Percentiles rank a stretch among this genome's conserved stretches.
Conservation (phyloP, 2,888 invertebrate species). For the Proisotoma minuta region DNA sequence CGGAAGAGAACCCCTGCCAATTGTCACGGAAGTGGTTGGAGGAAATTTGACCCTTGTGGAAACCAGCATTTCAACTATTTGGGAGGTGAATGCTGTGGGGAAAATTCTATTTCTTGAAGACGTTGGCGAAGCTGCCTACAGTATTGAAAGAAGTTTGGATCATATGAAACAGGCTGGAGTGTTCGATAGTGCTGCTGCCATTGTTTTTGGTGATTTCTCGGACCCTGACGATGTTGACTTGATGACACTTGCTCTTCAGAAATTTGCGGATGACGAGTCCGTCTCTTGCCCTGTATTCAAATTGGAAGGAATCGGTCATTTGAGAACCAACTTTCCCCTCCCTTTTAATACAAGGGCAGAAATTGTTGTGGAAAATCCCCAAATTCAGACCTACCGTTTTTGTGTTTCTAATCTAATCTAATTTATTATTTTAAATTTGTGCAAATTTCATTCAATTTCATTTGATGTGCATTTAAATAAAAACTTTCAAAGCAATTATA, state of each 20-base stretch:
- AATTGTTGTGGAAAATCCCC: conserved; percentile 6
- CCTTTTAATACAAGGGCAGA: conserved; percentile 27
- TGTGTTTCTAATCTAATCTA: conserved; percentile 1
- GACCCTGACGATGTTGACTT: conserved; percentile 18
- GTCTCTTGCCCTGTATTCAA: conserved; percentile 27
- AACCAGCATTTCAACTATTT: conserved; percentile 28
- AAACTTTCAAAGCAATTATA: too few species aligned
- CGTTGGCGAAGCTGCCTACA: conserved; percentile 31
- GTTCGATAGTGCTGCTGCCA: conserved; percentile 19
- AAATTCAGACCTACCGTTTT: background rate
- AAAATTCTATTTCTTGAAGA: conserved; percentile 35
- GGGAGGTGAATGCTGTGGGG: conserved; percentile 20
- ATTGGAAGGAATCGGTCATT: conserved; percentile 31
- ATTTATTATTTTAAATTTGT: too few species aligned
- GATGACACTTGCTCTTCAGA: conserved; percentile 20
- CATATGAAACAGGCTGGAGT: conserved; percentile 33
- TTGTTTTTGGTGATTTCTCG: conserved; percentile 39
- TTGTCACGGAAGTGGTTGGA: conserved; percentile 22
- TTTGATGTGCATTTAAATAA: too few species aligned
- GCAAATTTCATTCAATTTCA: too few species aligned
- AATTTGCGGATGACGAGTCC: conserved; percentile 24
- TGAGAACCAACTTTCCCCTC: conserved; percentile 24
- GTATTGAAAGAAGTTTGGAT: conserved; percentile 26
- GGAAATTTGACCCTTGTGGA: conserved; percentile 31
- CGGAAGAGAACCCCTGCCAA: conserved; percentile 7